Base-by-base conservation (phyloP, 37 sponge, comb jelly and placozoan genomes). In the Oscarella lobularis region DNA sequence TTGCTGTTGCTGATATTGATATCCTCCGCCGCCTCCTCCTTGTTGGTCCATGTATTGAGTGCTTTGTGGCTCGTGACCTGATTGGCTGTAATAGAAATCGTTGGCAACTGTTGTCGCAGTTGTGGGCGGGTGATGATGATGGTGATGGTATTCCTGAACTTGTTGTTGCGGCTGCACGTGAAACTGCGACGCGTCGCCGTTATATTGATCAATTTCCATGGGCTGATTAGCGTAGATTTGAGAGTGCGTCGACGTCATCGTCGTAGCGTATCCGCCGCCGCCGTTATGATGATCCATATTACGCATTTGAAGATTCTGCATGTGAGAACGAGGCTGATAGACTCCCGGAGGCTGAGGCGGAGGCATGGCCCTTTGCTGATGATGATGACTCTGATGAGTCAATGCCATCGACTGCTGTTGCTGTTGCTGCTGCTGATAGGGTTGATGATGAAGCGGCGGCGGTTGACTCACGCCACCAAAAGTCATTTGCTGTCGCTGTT, bases 91-190 rank as follows among this genome's bases (percentile, higher is more conserved):
- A 55, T 0, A 86, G 82, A n/a, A 86, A 76, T 31, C 81, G n/a
- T n/a, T n/a, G n/a, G n/a, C n/a, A n/a, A n/a, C n/a, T n/a, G n/a
- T n/a, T n/a, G n/a, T n/a, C n/a, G n/a, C n/a, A n/a, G n/a, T n/a
- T 70, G n/a, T 86, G 83, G 37, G 86, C 81, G 37, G 1, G 87
- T 86, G 0, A 66, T 33, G 3, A 82, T 88, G 76, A 78, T 75
- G 1, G 33, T 54, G 0, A 80, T 79, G 3, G 83, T 77, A 38
- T 81, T 73, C 3, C 36, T 74, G 70, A 14, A 76, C 35, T 79
- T 74, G 2, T 85, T 75, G 39, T 79, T 82, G 41, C 82, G 89
- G 60, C 60, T 48, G 60, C 60, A 48, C 9, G 20, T 39, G 82
- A 82, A 73, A 36, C 82, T 81, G 1, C 75, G 70, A 37, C 75